Conservation (phyloP, 2,888 invertebrate genomes). For the Protodeltote pygarga region DNA sequence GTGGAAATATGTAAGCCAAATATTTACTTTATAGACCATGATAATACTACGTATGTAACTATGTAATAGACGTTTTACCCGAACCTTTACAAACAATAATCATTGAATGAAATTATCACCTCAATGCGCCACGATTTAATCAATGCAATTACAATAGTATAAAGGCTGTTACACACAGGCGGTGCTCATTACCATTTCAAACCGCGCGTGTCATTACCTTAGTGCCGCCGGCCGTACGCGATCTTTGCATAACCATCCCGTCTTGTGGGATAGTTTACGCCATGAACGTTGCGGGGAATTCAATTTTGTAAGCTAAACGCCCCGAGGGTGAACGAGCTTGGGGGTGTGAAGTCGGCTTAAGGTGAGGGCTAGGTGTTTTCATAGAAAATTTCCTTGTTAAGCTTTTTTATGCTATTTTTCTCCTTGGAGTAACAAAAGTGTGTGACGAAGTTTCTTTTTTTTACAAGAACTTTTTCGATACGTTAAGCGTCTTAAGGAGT, state of each 20-base stretch:
- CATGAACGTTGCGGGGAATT: constrained; percentile 72
- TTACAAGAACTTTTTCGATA: too few species aligned
- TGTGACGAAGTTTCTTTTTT: too few species aligned
- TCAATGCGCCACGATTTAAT: constrained; percentile 33
- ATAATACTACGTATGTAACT: too few species aligned
- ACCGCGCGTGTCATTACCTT: constrained; percentile 52
- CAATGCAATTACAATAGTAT: constrained; percentile 45
- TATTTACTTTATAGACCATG: too few species aligned
- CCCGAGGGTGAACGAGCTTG: constrained; percentile 26
- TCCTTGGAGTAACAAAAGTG: background rate
- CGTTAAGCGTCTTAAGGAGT: too few species aligned
- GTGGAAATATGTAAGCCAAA: too few species aligned
- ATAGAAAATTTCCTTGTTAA: constrained; percentile 11
- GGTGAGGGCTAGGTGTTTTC: constrained; percentile 23
- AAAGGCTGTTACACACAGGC: constrained; percentile 44
- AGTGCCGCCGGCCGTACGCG: constrained; percentile 39
- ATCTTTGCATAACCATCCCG: constrained; percentile 55
- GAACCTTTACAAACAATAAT: constrained; percentile 22
- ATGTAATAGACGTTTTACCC: too few species aligned
- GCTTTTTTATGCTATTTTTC: constrained; percentile 1
- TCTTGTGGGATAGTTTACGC: constrained; percentile 74
- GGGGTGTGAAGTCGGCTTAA: constrained; percentile 36
- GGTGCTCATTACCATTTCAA: constrained; percentile 50
- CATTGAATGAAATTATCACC: constrained; percentile 39
- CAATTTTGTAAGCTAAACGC: constrained; percentile 73